Evolutionary conservation across 2,113 vertebrate species (phyloP).

Genomic region (Passer domesticus): DNA sequence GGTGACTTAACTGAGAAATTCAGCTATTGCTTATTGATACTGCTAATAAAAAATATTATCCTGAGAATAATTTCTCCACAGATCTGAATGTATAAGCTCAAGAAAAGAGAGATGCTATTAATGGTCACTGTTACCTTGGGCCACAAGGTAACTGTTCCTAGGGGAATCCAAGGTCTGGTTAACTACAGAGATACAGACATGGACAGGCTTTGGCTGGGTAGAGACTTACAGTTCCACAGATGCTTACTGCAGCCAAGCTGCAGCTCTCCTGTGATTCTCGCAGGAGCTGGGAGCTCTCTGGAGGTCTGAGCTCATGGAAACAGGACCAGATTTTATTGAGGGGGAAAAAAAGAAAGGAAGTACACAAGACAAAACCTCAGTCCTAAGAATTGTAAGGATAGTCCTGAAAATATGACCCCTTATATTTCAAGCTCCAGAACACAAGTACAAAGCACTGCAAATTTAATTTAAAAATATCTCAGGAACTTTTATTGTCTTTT

Average conservation of each 20-base stretch:
- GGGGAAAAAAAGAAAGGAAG: background rate
- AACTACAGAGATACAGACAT: background rate
- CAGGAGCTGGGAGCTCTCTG: background rate
- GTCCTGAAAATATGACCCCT: background rate
- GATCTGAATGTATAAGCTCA: background rate
- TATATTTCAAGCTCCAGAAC: background rate
- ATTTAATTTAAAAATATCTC: background rate
- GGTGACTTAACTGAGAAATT: background rate
- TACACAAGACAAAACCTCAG: background rate
- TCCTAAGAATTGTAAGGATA: background rate
- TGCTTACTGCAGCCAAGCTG: background rate
- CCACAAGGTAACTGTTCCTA: background rate
- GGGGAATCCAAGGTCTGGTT: background rate
- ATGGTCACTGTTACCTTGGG: background rate
- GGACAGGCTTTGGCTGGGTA: background rate
- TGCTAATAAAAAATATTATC: background rate
- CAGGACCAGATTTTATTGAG: background rate
- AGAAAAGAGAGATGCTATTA: background rate
- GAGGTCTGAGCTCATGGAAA: background rate
- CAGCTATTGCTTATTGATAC: background rate
- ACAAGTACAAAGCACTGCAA: background rate
- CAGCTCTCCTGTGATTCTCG: background rate
- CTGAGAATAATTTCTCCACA: background rate
- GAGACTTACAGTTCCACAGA: background rate
- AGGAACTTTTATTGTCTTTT: background rate